Base-by-base conservation (phyloP, 2,113 vertebrate species). In the Scolopax mira region DNA sequence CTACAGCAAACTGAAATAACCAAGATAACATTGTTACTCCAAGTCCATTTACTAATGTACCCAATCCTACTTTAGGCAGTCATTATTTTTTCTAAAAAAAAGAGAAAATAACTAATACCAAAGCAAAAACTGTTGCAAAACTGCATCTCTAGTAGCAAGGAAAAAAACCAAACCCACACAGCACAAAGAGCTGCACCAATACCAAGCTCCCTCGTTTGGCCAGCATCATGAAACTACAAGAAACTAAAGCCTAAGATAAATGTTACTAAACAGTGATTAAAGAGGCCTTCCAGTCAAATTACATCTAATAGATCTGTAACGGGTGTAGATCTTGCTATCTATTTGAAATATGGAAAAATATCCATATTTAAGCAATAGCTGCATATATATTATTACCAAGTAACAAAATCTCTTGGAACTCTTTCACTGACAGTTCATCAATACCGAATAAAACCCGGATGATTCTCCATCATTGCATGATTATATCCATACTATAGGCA, bases 351-450 rank as follows among this genome's bases (percentile, higher is more conserved):
- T 9, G 33, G 66, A 51, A 91, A 85, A 18, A 4, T 11, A 83
- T 21, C 61, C 57, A 48, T 64, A 84, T 62, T 89, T 61, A 89
- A 95, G 54, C 18, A 41, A 52, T 3, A 74, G 37, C 55, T 79
- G 35, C 42, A 65, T 9, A 62, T 72, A 51, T 19, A 57, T 66
- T 91, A 75, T 39, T 89, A 69, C 54, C 42, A 48, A 83, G 64
- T 11, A 94, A 60, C 70, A 88, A 77, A 91, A 79, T 42, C 27
- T 83, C 71, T 80, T 94, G 86, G 75, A 94, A 80, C 67, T 44
- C 84, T 78, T 67, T 85, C 52, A 24, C 79, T 85, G 87, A 85
- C 94, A 94, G 90, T n/a, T 95, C 90, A 95, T 95, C 95, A 88
- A 75, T 88, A 92, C 8, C 60, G 71, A 61, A 73, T 58, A 69